phyloP scores from a whole-genome alignment of 2,888 invertebrate species.

The Mesorhabditis sp. region DNA sequence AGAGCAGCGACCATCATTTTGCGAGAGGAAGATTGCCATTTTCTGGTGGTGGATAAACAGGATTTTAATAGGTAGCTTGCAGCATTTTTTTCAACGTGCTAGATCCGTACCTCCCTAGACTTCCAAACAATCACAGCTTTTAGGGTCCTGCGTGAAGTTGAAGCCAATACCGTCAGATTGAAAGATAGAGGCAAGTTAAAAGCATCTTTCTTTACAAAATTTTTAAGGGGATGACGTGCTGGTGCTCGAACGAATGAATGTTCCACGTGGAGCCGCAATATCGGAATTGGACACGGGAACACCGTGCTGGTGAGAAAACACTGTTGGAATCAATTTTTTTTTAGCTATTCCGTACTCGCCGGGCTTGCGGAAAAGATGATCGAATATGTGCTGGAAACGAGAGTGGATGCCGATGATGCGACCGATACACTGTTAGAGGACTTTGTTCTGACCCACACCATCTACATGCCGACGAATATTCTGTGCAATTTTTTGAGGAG shows the following conservation, averaged over 20 bases:
- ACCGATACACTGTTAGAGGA: conserved; percentile 71
- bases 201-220: neutral
- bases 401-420: conserved; percentile 61
- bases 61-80: conserved; percentile 71
- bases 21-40: conserved; percentile 77
- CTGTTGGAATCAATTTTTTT: conserved; percentile 16
- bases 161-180: conserved; percentile 79
- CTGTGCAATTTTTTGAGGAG: conserved; percentile 64
- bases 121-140: conserved; percentile 10
- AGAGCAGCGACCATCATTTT: conserved; percentile 79
- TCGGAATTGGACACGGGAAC: conserved; percentile 16
- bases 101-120: neutral
- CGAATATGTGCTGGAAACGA: conserved; percentile 77
- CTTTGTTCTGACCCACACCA: conserved; percentile 77
- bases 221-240: conserved; percentile 76
- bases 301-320: conserved; percentile 19
- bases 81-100: conserved; percentile 3
- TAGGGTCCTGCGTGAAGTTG: conserved; percentile 68
- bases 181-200: conserved; percentile 66
- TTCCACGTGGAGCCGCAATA: conserved; percentile 38
- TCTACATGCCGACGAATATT: conserved; percentile 76
- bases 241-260: conserved; percentile 69
- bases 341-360: conserved; percentile 79
- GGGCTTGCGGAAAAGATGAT: conserved; percentile 81
- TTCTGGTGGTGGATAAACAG: conserved; percentile 78